Conservation (phyloP, 2,113 vertebrate species). For the Catharus fuscescens region DNA sequence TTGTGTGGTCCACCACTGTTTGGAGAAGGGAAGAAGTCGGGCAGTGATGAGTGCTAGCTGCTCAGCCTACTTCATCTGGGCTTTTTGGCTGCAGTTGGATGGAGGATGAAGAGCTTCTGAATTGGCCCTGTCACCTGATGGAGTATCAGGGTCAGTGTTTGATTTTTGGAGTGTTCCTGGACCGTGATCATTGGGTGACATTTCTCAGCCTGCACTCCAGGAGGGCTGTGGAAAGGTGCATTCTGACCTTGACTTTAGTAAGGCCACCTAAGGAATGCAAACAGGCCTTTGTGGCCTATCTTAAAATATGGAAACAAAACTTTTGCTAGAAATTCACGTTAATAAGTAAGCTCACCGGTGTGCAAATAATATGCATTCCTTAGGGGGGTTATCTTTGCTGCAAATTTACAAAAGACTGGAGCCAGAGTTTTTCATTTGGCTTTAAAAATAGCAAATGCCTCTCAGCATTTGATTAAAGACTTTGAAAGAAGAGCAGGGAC, state of each 20-base stretch:
- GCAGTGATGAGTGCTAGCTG: background rate
- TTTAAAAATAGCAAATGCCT: background rate
- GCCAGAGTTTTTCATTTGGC: background rate
- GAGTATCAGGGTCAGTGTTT: background rate
- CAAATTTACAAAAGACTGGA: background rate
- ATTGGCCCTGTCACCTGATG: fast-evolving
- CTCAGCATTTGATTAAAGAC: background rate
- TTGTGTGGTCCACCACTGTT: background rate
- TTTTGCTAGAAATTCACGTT: background rate
- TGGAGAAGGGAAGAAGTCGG: background rate
- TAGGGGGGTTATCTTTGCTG: background rate
- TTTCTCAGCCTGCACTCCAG: background rate
- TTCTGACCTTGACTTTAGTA: background rate
- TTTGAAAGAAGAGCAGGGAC: background rate
- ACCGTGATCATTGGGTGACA: background rate
- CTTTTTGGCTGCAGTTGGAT: background rate
- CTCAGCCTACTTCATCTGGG: background rate
- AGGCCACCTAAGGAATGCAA: conserved; percentile 1
- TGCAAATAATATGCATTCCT: conserved; percentile 21
- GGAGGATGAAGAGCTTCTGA: background rate
- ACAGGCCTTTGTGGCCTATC: background rate
- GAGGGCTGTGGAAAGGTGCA: background rate
- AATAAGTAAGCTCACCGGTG: conserved; percentile 48
- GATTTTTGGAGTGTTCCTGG: background rate
- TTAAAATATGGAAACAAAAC: background rate